Conservation (phyloP, 2,113 vertebrate genomes). For the Gymnobelideus leadbeateri region DNA sequence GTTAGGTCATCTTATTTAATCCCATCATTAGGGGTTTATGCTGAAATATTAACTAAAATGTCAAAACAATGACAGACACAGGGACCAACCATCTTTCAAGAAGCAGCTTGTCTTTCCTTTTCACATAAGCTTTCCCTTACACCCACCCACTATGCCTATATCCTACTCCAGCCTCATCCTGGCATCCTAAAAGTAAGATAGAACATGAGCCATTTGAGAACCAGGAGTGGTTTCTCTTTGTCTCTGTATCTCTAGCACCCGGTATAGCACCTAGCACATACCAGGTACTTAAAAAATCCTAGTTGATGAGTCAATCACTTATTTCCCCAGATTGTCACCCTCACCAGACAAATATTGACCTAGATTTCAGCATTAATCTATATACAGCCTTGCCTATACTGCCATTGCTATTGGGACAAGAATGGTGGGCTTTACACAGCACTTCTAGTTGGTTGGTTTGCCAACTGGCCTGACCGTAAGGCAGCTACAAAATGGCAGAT, state of each 20-base stretch:
- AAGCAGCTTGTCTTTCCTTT: neutral
- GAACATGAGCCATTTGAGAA: neutral
- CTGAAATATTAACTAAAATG: neutral
- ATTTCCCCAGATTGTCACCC: neutral
- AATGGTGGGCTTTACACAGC: neutral
- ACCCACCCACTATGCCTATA: neutral
- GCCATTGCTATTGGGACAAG: neutral
- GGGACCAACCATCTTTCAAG: neutral
- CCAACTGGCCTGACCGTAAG: neutral
- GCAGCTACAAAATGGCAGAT: neutral
- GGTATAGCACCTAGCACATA: neutral
- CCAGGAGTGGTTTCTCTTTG: neutral
- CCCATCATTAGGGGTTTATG: neutral
- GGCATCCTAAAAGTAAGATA: neutral
- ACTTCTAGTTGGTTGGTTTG: slow-evolving; percentile 18
- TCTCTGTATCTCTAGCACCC: neutral
- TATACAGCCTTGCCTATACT: neutral
- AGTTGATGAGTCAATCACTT: neutral
- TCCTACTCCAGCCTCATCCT: neutral
- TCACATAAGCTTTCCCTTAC: neutral
- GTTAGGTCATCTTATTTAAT: neutral
- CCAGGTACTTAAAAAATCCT: neutral
- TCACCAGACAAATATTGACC: neutral
- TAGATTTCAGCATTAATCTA: neutral
- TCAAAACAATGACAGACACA: neutral